A percentile compares a stretch with the other conserved stretches of the same genome.
These are phyloP conservation scores for Grammomys dolichurus DNA, from an alignment of 2,113 vertebrate species.

Conservation along the genomic window DNA sequence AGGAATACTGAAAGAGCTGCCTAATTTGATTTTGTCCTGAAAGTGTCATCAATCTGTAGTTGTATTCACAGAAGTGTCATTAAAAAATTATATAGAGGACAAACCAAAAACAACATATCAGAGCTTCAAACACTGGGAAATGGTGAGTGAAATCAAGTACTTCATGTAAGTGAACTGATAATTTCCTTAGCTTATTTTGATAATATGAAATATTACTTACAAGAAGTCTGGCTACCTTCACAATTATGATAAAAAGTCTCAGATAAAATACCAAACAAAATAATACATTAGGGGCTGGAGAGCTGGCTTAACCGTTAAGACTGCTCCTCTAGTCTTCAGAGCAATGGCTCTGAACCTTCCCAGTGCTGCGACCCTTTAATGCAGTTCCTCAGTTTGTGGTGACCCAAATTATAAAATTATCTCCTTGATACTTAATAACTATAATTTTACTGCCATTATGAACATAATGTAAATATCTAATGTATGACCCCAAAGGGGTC, in stretches of 20 bases:
- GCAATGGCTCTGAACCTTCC: not conserved
- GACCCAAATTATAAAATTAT: not conserved
- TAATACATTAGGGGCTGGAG: conserved; percentile 39
- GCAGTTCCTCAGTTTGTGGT: not conserved
- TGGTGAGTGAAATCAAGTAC: not conserved
- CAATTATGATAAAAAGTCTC: conserved; percentile 65
- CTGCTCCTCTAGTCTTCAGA: not conserved
- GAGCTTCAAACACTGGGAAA: conserved; percentile 47
- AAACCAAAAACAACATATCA: conserved; percentile 49
- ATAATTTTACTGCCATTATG: not conserved
- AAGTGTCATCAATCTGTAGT: conserved; percentile 80
- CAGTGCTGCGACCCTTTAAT: not conserved
- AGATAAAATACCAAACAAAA: conserved; percentile 66
- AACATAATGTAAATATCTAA: not conserved
- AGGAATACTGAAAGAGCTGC: not conserved
- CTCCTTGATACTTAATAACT: not conserved
- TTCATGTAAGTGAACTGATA: conserved; percentile 52
- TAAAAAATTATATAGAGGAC: conserved; percentile 49
- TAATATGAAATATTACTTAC: conserved; percentile 44
- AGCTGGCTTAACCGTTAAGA: not conserved
- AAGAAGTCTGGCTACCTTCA: conserved; percentile 41
- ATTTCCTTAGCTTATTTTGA: conserved; percentile 58
- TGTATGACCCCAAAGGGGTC: not conserved
- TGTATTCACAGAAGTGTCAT: conserved; percentile 72
- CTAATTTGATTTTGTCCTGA: conserved; percentile 70